These are phyloP conservation scores for Camelus dromedarius DNA, from an alignment of 2,113 vertebrate genomes.

Conservation along the genomic window DNA sequence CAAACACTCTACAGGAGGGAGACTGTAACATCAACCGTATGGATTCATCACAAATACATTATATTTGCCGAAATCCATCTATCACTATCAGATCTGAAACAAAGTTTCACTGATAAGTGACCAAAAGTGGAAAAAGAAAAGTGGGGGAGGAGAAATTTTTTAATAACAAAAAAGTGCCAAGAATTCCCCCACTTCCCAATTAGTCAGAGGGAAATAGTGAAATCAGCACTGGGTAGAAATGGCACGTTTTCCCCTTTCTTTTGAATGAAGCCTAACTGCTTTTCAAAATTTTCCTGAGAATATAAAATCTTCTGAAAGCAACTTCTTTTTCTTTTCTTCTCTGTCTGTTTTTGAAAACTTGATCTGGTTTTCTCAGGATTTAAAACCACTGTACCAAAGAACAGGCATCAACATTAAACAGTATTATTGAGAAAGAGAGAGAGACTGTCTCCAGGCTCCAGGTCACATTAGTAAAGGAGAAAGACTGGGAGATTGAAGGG, in stretches of 20 bases:
- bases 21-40: background rate
- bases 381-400: conserved; percentile 76
- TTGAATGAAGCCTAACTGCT: background rate
- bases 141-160: conserved; percentile 26
- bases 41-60: background rate
- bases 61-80: conserved; percentile 27
- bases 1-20: accelerated
- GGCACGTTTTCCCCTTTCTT: conserved; percentile 60
- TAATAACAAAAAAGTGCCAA: conserved; percentile 63
- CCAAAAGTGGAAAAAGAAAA: background rate
- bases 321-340: background rate
- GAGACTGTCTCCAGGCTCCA: conserved; percentile 69
- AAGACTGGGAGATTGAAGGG: conserved; percentile 68
- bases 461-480: conserved; percentile 65
- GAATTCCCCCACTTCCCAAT: conserved; percentile 45
- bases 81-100: conserved; percentile 28
- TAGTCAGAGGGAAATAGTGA: conserved; percentile 49
- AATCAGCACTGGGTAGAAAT: conserved; percentile 37
- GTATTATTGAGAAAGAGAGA: background rate
- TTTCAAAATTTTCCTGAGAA: background rate
- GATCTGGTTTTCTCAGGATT: conserved; percentile 76
- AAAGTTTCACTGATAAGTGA: conserved; percentile 59
- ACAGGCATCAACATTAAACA: conserved; percentile 69
- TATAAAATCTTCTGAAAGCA: conserved; percentile 7
- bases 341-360: conserved; percentile 34